Evolutionary conservation across 1,140 invertebrate genomes (phyloP).

Genomic region (Aleiodes sp.): DNA sequence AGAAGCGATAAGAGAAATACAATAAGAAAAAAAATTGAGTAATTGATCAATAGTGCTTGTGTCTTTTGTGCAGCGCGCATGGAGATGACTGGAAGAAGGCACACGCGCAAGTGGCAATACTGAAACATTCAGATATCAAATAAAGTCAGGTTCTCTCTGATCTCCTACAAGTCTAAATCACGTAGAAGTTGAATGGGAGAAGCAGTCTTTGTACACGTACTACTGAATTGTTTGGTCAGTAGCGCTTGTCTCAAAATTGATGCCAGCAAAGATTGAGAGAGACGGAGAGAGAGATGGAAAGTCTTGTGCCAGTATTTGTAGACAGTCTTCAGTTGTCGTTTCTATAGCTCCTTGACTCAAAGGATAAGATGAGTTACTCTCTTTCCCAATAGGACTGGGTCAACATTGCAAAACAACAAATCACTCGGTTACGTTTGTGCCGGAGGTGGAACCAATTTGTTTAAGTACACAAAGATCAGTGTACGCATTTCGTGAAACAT

Average conservation of each 20-base stretch:
- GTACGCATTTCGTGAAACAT: not conserved
- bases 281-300: not conserved
- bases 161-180: not conserved
- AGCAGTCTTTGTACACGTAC: slow-evolving; percentile 22
- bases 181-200: not conserved
- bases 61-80: too few species aligned
- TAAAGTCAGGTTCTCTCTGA: not conserved
- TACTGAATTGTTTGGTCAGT: not conserved
- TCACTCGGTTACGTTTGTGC: not conserved
- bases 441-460: not conserved
- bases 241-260: not conserved
- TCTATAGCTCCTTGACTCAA: not conserved
- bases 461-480: not conserved
- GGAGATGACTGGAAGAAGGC: not conserved
- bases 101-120: not conserved
- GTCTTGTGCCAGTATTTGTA: not conserved
- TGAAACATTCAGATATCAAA: not conserved
- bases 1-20: too few species aligned
- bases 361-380: not conserved
- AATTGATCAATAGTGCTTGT: too few species aligned
- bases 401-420: slow-evolving; percentile 1
- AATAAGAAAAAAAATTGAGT: too few species aligned
- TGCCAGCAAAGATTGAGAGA: not conserved
- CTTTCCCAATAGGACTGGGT: not conserved
- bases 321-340: not conserved